Evolutionary conservation across 2,113 vertebrate genomes (phyloP).

Genomic region (Poeciliopsis retropinna): DNA sequence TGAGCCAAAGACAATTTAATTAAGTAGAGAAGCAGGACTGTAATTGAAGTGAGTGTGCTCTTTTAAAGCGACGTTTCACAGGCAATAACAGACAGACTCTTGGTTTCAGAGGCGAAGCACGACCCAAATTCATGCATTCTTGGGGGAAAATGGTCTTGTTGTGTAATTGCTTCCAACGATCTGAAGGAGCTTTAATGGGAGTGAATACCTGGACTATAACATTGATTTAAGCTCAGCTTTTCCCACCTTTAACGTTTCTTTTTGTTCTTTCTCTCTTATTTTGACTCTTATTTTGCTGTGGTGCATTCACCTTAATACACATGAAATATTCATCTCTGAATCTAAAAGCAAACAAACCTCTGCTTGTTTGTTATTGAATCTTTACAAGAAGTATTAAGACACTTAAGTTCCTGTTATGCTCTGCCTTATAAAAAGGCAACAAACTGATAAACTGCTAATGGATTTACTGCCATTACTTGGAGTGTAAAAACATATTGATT

Average conservation of each 20-base stretch:
- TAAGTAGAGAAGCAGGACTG: constrained; percentile 47
- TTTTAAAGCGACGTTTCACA: constrained; percentile 2
- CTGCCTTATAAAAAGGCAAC: constrained; percentile 2
- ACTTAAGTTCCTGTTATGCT: not conserved
- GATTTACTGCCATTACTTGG: not conserved
- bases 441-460: not conserved
- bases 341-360: not conserved
- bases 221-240: not conserved
- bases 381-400: constrained; percentile 1
- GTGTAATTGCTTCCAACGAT: not conserved
- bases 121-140: constrained; percentile 2
- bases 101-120: not conserved
- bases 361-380: not conserved
- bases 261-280: not conserved
- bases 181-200: not conserved
- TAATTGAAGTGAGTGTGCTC: constrained; percentile 29
- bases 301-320: constrained; percentile 11
- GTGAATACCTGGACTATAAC: not conserved
- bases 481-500: accelerated
- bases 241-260: not conserved
- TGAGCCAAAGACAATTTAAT: constrained; percentile 56
- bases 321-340: constrained; percentile 51
- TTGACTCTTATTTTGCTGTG: constrained; percentile 14
- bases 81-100: not conserved
- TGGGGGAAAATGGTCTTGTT: not conserved